These are phyloP conservation scores for Drosophila nebulosa DNA, from an alignment of 1,140 invertebrate species.

Conservation along the genomic window DNA sequence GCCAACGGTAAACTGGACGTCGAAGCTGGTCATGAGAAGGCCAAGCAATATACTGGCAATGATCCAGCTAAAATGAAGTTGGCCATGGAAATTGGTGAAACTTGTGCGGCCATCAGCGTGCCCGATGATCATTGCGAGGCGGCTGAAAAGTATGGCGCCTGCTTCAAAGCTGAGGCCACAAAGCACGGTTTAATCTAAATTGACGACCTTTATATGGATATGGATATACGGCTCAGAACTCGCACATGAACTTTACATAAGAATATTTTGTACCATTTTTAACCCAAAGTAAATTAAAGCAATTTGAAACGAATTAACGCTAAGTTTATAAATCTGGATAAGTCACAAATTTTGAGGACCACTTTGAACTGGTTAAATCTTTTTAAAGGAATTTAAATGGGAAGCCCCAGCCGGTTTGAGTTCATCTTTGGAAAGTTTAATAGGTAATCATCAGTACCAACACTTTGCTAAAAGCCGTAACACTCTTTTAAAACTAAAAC, in stretches of 20 bases:
- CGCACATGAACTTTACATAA: neutral
- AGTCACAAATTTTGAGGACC: too few relatives aligned
- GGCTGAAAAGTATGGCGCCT: conserved; percentile 44
- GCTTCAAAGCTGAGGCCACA: conserved; percentile 40
- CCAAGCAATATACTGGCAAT: conserved; percentile 51
- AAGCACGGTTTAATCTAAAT: conserved; percentile 43
- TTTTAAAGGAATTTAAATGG: too few relatives aligned
- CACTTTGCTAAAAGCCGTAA: too few relatives aligned
- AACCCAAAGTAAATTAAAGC: conserved; percentile 8
- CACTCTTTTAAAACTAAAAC: too few relatives aligned
- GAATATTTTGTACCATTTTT: neutral
- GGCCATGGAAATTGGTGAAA: conserved; percentile 54
- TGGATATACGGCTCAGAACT: neutral
- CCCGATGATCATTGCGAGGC: conserved; percentile 62
- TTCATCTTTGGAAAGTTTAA: too few relatives aligned
- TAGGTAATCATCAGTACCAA: too few relatives aligned
- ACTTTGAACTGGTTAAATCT: too few relatives aligned
- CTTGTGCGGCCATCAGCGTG: conserved; percentile 42
- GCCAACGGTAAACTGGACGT: conserved; percentile 50
- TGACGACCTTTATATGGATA: neutral
- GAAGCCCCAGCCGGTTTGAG: too few relatives aligned
- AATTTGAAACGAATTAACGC: conserved; percentile 1
- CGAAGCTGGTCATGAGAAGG: conserved; percentile 41
- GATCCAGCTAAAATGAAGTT: conserved; percentile 58
- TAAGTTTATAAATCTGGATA: neutral